Conservation (phyloP, 2,113 vertebrate species). For the Dasyprocta punctata region DNA sequence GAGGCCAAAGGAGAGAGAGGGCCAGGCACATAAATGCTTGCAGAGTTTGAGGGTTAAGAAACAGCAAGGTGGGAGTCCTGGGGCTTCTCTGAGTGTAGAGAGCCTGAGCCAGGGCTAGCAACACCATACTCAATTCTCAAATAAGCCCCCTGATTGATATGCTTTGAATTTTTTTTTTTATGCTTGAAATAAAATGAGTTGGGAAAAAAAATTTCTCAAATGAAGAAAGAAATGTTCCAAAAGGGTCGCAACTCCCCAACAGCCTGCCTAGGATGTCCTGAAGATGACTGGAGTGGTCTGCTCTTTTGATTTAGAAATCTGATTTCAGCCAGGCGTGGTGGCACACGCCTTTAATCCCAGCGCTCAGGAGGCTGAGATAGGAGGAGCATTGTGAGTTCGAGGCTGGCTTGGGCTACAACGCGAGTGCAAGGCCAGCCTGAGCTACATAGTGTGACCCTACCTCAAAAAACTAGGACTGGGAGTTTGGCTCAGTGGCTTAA, state of each 20-base stretch:
- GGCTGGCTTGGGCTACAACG: too few species aligned
- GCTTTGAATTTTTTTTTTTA: too few species aligned
- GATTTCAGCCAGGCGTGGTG: neutral
- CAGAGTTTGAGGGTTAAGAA: neutral
- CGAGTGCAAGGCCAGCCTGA: too few species aligned
- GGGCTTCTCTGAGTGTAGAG: neutral
- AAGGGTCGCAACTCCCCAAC: neutral
- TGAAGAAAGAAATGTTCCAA: neutral
- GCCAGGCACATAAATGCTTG: neutral
- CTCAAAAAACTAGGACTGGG: too few species aligned
- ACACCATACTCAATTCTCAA: neutral
- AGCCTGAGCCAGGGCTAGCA: neutral
- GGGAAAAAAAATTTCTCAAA: neutral
- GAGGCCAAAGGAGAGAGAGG: neutral
- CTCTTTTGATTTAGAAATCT: conserved; percentile 35
- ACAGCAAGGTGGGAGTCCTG: neutral
- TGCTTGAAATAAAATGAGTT: too few species aligned
- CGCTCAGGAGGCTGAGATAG: too few species aligned
- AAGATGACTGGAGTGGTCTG: neutral
- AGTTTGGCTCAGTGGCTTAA: too few species aligned
- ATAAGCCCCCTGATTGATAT: neutral
- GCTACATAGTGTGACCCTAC: too few species aligned
- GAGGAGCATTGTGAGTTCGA: too few species aligned
- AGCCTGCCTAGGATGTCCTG: neutral
- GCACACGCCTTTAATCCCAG: too few species aligned